These are phyloP conservation scores for Spodoptera littoralis DNA, from an alignment of 2,888 invertebrate species.

Conservation along the genomic window DNA sequence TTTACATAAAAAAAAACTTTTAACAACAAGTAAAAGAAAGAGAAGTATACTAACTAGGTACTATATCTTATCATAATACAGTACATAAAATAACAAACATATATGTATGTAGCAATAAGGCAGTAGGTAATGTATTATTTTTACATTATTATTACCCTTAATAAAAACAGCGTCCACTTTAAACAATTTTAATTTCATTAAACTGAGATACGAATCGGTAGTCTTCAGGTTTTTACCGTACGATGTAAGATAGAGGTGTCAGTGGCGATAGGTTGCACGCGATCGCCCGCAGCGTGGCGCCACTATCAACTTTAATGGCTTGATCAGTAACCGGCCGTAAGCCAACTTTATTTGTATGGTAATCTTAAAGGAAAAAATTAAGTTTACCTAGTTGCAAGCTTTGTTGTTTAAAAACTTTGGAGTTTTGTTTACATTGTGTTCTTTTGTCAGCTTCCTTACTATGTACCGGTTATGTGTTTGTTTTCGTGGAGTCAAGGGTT, in stretches of 20 bases:
- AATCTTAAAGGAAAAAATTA: slow-evolving; percentile 30
- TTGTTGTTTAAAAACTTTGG: background rate
- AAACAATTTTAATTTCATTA: slow-evolving; percentile 55
- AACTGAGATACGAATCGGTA: slow-evolving; percentile 41
- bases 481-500: background rate
- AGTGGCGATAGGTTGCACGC: slow-evolving; percentile 61
- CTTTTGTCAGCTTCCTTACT: background rate
- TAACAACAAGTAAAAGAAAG: too few species aligned
- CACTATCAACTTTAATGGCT: slow-evolving; percentile 48
- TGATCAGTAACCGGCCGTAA: slow-evolving; percentile 33
- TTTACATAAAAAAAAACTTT: too few species aligned
- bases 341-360: slow-evolving; percentile 46
- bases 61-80: too few species aligned
- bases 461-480: background rate
- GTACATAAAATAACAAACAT: too few species aligned
- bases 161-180: slow-evolving; percentile 15
- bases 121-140: too few species aligned
- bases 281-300: slow-evolving; percentile 43
- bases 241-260: slow-evolving; percentile 63
- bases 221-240: slow-evolving; percentile 48
- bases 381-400: slow-evolving; percentile 17
- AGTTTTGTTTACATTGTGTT: background rate
- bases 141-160: slow-evolving; percentile 5
- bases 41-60: too few species aligned
- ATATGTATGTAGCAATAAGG: too few species aligned